Base-by-base conservation (phyloP, 2,113 vertebrate genomes). In the Chionis minor region DNA sequence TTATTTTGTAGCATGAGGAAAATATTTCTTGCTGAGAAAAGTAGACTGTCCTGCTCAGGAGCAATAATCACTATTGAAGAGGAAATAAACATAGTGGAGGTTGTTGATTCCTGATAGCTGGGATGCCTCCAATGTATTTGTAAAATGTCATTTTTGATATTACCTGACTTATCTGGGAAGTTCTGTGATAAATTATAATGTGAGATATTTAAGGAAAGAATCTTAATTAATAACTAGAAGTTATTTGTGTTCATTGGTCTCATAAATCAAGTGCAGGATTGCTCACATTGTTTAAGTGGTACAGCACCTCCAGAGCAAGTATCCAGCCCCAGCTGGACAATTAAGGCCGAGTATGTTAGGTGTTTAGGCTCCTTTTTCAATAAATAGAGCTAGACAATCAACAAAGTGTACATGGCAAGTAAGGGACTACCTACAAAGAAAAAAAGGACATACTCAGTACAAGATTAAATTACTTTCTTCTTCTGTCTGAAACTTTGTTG, bases 71-170 rank as follows among this genome's bases (percentile, higher is more conserved):
- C 22, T 47, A 18, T 1, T 71, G 30, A 78, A 91, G 24, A 66
- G 5, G 28, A 82, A 72, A 44, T 22, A 67, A 81, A 47, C 3
- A 6, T 3, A 38, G 16, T 20, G 6, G 20, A 22, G 4, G 4
- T 26, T 19, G 26, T 27, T 86, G 5, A 35, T 62, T 86, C 35
- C 35, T 77, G 30, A 23, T 54, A 17, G 7, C 6, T 83, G 14
- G 13, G 1, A 3, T 51, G 6, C 71, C 8, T 65, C 21, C 6
- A 35, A 5, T 7, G 10, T 23, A 20, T 66, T 63, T 4, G 0
- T 70, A 71, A 83, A 88, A 47, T 11, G 1, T 1, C 1, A 17
- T 35, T 67, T 95, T 87, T 93, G 14, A 18, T 79, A 3, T 40
- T 88, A 23, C 19, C 26, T 91, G 18, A 63, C 21, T 55, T 70